Evolutionary conservation across 2,888 invertebrate species (phyloP).

Genomic region (Drosophila histrio): DNA sequence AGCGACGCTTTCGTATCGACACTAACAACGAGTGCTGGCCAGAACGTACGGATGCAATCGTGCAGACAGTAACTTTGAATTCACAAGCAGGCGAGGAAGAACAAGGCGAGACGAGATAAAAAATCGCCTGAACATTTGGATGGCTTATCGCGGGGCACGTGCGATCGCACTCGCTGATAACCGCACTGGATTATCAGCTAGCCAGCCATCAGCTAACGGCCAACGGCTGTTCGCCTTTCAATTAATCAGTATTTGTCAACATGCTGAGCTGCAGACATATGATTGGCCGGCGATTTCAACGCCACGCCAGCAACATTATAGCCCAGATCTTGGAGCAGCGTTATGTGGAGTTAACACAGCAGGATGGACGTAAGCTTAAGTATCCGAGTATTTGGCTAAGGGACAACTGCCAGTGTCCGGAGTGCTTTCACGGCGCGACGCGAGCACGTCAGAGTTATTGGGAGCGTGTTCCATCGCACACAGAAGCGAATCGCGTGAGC

Average conservation of each 20-base stretch:
- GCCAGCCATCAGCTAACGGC: no score
- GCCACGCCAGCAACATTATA: slow-evolving; percentile 28
- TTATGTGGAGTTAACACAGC: slow-evolving; percentile 51
- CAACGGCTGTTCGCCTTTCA: slow-evolving; percentile 31
- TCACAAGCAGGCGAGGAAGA: neutral
- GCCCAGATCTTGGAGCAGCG: slow-evolving; percentile 46
- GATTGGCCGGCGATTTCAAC: slow-evolving; percentile 41
- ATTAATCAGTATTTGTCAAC: slow-evolving; percentile 38
- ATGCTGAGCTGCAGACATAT: slow-evolving; percentile 66
- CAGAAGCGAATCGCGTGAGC: slow-evolving; percentile 73
- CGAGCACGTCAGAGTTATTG: slow-evolving; percentile 87
- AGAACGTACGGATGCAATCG: slow-evolving; percentile 78
- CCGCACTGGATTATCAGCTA: slow-evolving; percentile 23
- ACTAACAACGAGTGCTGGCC: slow-evolving; percentile 81
- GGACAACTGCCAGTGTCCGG: slow-evolving; percentile 89
- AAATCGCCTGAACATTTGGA: neutral
- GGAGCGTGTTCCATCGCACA: slow-evolving; percentile 85
- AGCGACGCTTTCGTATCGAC: slow-evolving; percentile 73
- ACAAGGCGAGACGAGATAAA: slow-evolving; percentile 19
- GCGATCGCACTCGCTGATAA: slow-evolving; percentile 37
- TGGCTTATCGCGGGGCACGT: slow-evolving; percentile 33
- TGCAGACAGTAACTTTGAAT: slow-evolving; percentile 48
- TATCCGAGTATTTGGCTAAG: slow-evolving; percentile 90
- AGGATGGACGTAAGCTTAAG: slow-evolving; percentile 71
- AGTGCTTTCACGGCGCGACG: slow-evolving; percentile 88